Evolutionary conservation across 1,140 invertebrate species (phyloP).

Genomic region (Metopolophium dirhodum): DNA sequence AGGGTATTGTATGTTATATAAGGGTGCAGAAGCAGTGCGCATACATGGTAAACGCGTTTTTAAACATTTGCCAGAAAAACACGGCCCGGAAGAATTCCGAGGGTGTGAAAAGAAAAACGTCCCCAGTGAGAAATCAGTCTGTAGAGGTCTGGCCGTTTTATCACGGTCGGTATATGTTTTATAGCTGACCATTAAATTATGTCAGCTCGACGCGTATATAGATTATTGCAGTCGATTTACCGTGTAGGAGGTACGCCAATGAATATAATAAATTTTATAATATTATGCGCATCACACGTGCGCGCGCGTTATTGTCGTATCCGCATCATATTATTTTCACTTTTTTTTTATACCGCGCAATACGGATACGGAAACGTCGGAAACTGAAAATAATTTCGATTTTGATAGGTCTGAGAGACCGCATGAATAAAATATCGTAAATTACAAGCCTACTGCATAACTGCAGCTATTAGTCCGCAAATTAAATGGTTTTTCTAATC

Average conservation of each 20-base stretch:
- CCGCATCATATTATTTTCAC: too few species aligned
- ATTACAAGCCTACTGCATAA: too few species aligned
- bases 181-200: constrained; percentile 40
- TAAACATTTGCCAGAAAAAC: constrained; percentile 24
- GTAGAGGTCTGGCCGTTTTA: constrained; percentile 6
- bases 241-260: not conserved
- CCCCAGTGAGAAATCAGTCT: constrained; percentile 13
- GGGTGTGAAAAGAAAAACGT: constrained; percentile 15
- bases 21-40: not conserved
- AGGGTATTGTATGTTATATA: not conserved
- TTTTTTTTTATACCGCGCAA: too few species aligned
- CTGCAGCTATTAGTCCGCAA: too few species aligned
- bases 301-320: not conserved
- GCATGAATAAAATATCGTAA: not conserved
- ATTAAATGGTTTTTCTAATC: too few species aligned
- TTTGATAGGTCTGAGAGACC: not conserved
- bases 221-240: constrained; percentile 19
- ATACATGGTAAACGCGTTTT: constrained; percentile 16
- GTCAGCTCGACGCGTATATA: not conserved
- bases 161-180: not conserved
- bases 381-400: not conserved
- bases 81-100: not conserved
- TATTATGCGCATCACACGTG: too few species aligned
- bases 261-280: not conserved
- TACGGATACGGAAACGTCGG: too few species aligned